phyloP scores from a whole-genome alignment of 2,113 vertebrate species.

The Cyanocitta stelleri region DNA sequence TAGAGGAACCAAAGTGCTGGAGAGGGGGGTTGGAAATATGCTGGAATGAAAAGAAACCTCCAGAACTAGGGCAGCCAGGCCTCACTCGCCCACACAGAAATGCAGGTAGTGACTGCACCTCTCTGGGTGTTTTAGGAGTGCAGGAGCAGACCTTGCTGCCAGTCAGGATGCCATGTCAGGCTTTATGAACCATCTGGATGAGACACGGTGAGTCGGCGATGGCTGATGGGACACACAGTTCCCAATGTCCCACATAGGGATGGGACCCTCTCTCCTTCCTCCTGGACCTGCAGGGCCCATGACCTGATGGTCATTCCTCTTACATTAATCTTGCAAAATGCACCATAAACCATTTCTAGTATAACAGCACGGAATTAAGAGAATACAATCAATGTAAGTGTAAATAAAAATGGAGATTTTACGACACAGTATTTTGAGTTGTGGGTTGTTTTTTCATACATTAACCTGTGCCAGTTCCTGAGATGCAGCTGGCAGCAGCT shows the following conservation, averaged over 20 bases:
- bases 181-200: neutral
- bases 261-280: neutral
- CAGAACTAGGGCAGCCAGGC: neutral
- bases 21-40: neutral
- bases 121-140: neutral
- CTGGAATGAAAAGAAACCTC: neutral
- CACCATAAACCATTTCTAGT: neutral
- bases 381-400: neutral
- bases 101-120: neutral
- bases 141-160: neutral
- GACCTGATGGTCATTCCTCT: rapidly evolving
- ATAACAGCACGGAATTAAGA: neutral
- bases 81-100: neutral
- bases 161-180: neutral
- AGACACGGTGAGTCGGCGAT: rapidly evolving
- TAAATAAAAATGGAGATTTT: neutral
- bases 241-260: neutral
- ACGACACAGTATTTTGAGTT: neutral
- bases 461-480: neutral
- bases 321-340: neutral
- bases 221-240: neutral
- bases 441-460: neutral
- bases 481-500: neutral
- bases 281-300: neutral
- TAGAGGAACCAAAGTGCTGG: neutral